Evolutionary conservation across 2,888 invertebrate species (phyloP), one percentile per base, ranked within the genome.

Genomic region (Melipona bicolor): DNA sequence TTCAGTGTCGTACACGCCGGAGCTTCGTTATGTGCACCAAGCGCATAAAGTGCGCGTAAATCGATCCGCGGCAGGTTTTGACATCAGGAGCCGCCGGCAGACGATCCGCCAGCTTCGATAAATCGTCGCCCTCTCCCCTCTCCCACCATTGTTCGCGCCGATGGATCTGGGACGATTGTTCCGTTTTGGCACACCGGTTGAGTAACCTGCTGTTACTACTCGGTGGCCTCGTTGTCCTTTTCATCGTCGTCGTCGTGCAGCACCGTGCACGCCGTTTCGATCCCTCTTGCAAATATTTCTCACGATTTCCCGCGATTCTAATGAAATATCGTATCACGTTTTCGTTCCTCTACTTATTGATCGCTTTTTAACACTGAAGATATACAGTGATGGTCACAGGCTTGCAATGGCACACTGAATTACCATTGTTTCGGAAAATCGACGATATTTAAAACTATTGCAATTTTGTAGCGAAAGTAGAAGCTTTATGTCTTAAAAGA

Each of bases 131-230:
- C 9, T 11, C 9, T 4, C 36, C 9, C 36, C 9, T 9, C 36
- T 4, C 85, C 77, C 52, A 0, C 17, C 61, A 91, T 91, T 90
- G 90, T 91, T 80, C 80, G 56, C 67, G 5, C 50, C 82, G 85
- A 87, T 87, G 86, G 85, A 91, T 90, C 84, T 81, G 69, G 86
- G 83, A 86, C 87, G 88, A 90, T 90, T 89, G 89, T 90, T 87
- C 90, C 90, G 86, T 83, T 86, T 84, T 88, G 89, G 82, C 87
- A 85, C 85, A 80, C 74, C 67, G 43, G 74, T 54, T 78, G 80
- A 49, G 75, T 24, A 21, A 73, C 83, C 84, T 81, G 88, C 87
- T 71, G 81, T 77, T 43, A 13, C 43, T 43, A 43, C 43, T 9
- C 59, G 19, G 13, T 61, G 56, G 64, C 68, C 73, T 85, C 89